Evolutionary conservation across 2,888 invertebrate species (phyloP), one percentile per base, ranked within the genome.

Genomic region (Andricus curvator): DNA sequence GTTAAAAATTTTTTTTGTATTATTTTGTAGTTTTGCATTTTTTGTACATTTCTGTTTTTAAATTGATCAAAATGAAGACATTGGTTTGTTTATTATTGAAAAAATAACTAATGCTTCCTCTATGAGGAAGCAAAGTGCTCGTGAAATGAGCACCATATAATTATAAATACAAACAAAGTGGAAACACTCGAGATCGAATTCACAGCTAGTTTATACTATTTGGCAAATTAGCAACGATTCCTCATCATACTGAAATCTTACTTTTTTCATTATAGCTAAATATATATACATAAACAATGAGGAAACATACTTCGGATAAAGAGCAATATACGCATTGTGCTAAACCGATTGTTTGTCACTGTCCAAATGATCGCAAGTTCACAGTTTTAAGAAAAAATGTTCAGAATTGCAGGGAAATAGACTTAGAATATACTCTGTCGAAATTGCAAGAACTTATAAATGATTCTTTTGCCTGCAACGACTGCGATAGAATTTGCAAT

Each of bases 371-470:
- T 62, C 62, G 15, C 15, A 25, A 62, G 25, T 62, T 22, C 15
- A 25, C 15, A 13, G 25, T 22, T 60, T 60, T 25, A 25, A 62
- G 3, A 11, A 22, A 22, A 25, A 25, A 13, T 25, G 22, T 62
- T 15, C 3, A 62, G 8, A 15, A 84, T 48, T 81, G 82, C 51
- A 82, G 78, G 0, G 78, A 81, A 62, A 48, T 81, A 22, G 77
- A 85, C 37, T 44, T 81, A 11, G 83, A 86, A 70, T 66, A 82
- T 41, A 84, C 67, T n/a, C 29, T 90, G 25, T 78, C 85, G 37
- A 88, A 88, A 79, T 84, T 91, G 64, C 25, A 82, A 6, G 84
- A 88, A 66, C 83, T 91, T 29, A 84, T 90, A 37, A 79, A 82
- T 5, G 88, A 91, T 86, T 85, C 88, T 3, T 66, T 86, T 44